Conservation (phyloP, 2,113 vertebrate genomes). For the Enhydra lutris region DNA sequence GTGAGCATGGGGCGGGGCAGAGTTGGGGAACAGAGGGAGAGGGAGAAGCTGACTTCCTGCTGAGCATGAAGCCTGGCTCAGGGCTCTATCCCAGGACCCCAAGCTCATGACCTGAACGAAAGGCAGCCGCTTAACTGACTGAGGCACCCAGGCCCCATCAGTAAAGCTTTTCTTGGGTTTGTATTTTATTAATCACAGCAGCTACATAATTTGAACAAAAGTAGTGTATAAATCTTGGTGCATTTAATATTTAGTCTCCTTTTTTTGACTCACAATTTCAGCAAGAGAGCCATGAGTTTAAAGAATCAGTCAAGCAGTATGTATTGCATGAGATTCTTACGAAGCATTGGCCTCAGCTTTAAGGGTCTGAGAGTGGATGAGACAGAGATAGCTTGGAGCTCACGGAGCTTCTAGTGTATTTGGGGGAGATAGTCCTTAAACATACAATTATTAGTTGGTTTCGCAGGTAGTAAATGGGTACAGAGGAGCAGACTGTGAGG, state of each 20-base stretch:
- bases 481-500: background rate
- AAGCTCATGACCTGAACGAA: background rate
- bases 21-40: background rate
- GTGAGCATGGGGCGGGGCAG: background rate
- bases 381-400: background rate
- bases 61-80: background rate
- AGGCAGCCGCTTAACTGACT: background rate
- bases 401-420: background rate
- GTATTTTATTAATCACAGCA: slow-evolving; percentile 55
- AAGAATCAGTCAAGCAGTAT: background rate
- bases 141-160: background rate
- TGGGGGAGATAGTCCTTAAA: background rate
- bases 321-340: background rate
- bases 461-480: background rate
- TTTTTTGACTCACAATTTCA: background rate
- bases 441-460: background rate
- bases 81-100: background rate
- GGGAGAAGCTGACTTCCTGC: background rate
- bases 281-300: background rate
- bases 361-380: background rate
- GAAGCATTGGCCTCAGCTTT: background rate
- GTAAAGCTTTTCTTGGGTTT: background rate
- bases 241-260: slow-evolving; percentile 46
- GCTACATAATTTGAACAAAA: slow-evolving; percentile 7
- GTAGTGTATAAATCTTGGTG: background rate